Conservation (phyloP, 2,113 vertebrate species). For the Thermophis baileyi region DNA sequence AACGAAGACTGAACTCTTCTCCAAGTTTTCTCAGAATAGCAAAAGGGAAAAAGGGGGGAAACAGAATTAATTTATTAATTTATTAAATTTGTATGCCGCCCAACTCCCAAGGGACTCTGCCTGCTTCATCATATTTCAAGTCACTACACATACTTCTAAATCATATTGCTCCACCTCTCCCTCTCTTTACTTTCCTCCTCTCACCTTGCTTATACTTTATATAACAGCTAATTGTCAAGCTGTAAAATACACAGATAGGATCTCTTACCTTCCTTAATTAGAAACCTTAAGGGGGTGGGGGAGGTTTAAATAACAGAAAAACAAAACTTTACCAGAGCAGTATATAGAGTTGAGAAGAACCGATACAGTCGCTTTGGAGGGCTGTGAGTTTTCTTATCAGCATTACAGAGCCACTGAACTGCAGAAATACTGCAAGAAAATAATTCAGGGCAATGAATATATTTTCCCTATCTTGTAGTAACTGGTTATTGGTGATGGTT, state of each 20-base stretch:
- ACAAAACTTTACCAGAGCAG: conserved; percentile 75
- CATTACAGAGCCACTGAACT: conserved; percentile 96
- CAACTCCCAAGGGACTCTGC: too few relatives aligned
- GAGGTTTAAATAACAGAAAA: not conserved
- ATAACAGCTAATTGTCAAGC: not conserved
- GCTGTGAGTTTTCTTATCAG: conserved; percentile 87
- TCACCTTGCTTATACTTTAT: not conserved
- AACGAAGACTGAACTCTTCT: not conserved
- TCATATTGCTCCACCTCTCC: not conserved
- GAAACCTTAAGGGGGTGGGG: too few relatives aligned
- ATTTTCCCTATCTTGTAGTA: not conserved
- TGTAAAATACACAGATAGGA: too few relatives aligned
- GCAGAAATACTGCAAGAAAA: conserved; percentile 83
- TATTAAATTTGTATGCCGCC: too few relatives aligned
- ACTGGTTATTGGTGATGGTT: not conserved
- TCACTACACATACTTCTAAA: not conserved
- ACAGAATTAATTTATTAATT: too few relatives aligned
- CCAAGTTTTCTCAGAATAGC: not conserved
- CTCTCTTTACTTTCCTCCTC: not conserved
- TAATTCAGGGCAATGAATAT: not conserved
- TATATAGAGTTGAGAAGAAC: conserved; percentile 92
- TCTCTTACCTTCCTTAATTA: not conserved
- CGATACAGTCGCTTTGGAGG: conserved; percentile 84
- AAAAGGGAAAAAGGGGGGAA: not conserved
- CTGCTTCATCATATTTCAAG: not conserved